Conservation (phyloP, 2,113 vertebrate genomes). For the Peromyscus leucopus region DNA sequence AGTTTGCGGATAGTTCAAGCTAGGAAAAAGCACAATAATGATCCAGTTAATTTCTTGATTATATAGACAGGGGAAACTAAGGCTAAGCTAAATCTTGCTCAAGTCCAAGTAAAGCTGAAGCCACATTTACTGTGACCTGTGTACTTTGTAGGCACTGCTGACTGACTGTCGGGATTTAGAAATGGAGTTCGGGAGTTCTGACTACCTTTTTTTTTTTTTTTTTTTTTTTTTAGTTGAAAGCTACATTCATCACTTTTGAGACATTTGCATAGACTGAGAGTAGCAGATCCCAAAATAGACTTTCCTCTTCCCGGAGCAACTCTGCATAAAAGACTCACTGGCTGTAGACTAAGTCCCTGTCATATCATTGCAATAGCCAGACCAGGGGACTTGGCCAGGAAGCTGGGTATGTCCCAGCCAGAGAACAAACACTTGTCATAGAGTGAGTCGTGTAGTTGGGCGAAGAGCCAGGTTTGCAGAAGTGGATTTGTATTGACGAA, state of each 20-base stretch:
- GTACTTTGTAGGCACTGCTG: background rate
- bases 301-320: conserved; percentile 66
- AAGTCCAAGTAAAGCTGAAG: background rate
- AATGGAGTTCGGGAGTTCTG: background rate
- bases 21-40: background rate
- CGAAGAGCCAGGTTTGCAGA: conserved; percentile 79
- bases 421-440: conserved; percentile 81
- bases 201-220: background rate
- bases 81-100: conserved; percentile 11
- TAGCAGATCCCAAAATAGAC: conserved; percentile 62
- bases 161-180: background rate
- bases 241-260: background rate
- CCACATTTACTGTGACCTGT: background rate
- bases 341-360: conserved; percentile 79
- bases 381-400: conserved; percentile 81
- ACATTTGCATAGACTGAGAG: conserved; percentile 60
- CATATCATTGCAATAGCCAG: conserved; percentile 77
- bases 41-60: background rate
- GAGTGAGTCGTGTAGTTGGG: conserved; percentile 79
- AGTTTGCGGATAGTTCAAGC: background rate
- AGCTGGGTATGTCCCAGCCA: conserved; percentile 75
- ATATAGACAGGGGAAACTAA: conserved; percentile 16
- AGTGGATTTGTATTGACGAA: conserved; percentile 80
- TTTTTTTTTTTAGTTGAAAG: background rate
- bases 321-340: conserved; percentile 54